Base-by-base conservation (phyloP, 2,113 vertebrate species). In the Acanthisitta chloris region DNA sequence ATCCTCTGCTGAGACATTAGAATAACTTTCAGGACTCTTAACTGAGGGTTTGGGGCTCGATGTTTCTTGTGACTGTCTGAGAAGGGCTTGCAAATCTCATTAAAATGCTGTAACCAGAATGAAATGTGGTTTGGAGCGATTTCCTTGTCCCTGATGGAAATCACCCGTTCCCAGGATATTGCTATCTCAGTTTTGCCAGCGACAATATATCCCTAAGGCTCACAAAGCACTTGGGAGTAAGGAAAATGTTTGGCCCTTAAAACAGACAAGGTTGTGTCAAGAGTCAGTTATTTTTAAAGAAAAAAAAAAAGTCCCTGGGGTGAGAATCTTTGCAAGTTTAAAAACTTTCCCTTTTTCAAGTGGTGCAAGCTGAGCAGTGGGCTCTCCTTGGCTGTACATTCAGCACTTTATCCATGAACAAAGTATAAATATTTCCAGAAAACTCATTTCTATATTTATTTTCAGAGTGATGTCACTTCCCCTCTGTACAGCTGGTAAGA, bases 381-480 rank as follows among this genome's bases (percentile, higher is more conserved):
- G 66, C 49, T 92, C 73, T 94, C 80, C 51, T 95, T 95, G 91
- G 83, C 92, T 93, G 80, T 96, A 95, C 73, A 70, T 93, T 79
- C 83, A 89, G 79, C 92, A 84, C 85, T 91, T 95, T 78, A 87
- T 86, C 71, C 64, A 61, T 29, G 74, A 95, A 83, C 46, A 62
- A 95, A 92, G 64, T 77, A 89, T 82, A 96, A 94, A 96, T 96
- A 95, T 96, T 97, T 96, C 94, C 93, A 97, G 86, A 90, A 91
- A 95, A 55, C 42, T 54, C 76, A 90, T 93, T 96, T 93, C 96
- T 97, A 86, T 94, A 94, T 97, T 97, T 97, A 90, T 95, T 97
- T 96, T 92, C 76, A 81, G 76, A 94, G 31, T 90, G 92, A 96
- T 94, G 92, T 96, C 90, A 94, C 85, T 93, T 97, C 92, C 90